A percentile compares a stretch with the other conserved stretches of the same genome.
phyloP scores from a whole-genome alignment of 2,797 vertebrate species.

The Echeneis naucrates region DNA sequence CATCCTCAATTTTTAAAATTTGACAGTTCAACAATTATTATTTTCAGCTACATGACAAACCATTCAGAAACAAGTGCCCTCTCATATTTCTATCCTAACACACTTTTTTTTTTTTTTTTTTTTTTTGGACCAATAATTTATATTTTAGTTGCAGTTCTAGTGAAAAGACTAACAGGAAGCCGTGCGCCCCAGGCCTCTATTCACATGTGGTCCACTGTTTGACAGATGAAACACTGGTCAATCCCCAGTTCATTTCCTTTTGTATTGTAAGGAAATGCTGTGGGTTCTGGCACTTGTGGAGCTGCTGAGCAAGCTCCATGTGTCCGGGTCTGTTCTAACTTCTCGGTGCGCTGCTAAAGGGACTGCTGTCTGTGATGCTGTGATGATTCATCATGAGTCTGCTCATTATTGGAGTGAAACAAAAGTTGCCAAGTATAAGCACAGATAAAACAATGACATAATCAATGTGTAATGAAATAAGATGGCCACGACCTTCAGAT shows the following conservation, averaged over 20 bases:
- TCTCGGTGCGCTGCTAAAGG: constrained; percentile 2
- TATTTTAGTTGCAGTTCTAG: constrained; percentile 60
- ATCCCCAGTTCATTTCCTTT: constrained; percentile 46
- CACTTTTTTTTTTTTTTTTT: constrained; percentile 26
- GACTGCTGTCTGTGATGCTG: constrained; percentile 24
- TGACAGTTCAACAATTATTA: no score
- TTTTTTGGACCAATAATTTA: constrained; percentile 63
- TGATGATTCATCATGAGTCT: constrained; percentile 21
- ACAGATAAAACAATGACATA: not conserved
- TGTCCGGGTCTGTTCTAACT: constrained; percentile 43
- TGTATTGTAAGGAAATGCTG: constrained; percentile 53
- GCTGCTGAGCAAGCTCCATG: constrained; percentile 31
- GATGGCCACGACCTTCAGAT: not conserved
- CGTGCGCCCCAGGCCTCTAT: constrained; percentile 45
- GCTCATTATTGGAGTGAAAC: constrained; percentile 20
- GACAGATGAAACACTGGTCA: constrained; percentile 62
- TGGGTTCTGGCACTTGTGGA: constrained; percentile 35
- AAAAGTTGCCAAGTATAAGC: constrained; percentile 3
- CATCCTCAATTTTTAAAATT: no score
- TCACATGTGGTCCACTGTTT: constrained; percentile 59
- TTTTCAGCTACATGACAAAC: constrained; percentile 35
- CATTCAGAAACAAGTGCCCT: constrained; percentile 11
- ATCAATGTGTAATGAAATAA: not conserved
- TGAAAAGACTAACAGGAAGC: constrained; percentile 57
- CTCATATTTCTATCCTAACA: constrained; percentile 46